Base-by-base conservation (phyloP, 1,140 invertebrate species). In the Drosophila pandora region DNA sequence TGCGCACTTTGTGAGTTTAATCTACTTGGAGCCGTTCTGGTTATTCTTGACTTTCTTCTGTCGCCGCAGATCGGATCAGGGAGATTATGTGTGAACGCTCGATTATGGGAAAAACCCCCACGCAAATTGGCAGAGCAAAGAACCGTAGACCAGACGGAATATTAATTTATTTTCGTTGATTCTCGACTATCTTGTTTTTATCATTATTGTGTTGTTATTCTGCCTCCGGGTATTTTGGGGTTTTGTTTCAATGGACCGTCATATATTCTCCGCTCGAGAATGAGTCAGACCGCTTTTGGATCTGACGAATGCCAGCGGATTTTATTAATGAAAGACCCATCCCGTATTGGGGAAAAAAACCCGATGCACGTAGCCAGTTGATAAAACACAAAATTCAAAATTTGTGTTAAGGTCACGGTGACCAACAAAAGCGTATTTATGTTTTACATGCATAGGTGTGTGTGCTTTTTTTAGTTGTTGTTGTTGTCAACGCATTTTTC, bases 381-480 rank as follows among this genome's bases (percentile, higher is more conserved):
- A 74, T 79, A 78, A 63, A 76, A 55, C 53, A 72, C 30, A 70
- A 63, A 83, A 69, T 60, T 55, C 57, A 39, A 88, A 79, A 87
- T 89, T 83, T 83, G 84, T 87, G 83, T 87, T 87, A 87, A 87
- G 83, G 83, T 87, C 83, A 88, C 79, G 79, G 83, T 83, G 83
- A 87, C 83, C 84, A 88, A 87, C 76, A 88, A 68, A 69, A 49
- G 49, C 41, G 63, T 49, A 32, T 68, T 67, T 69, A 56, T 56
- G 50, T 69, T 43, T 43, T 43, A 60, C 23, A 25, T 32, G 13
- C 25, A 10, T 7, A 22, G 10, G 39, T 74, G 37, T 47, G 54
- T 54, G 32, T 23, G n/a, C 3, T 21, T 43, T 48, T 8, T 32
- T 21, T 23, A 30, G 57, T 30, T 65, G 39, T 45, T 71, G 70